Percentiles rank a stretch among this genome's conserved stretches.
Evolutionary conservation across 2,888 invertebrate genomes (phyloP).

Genomic region (Branchipolynoe longqiensis): DNA sequence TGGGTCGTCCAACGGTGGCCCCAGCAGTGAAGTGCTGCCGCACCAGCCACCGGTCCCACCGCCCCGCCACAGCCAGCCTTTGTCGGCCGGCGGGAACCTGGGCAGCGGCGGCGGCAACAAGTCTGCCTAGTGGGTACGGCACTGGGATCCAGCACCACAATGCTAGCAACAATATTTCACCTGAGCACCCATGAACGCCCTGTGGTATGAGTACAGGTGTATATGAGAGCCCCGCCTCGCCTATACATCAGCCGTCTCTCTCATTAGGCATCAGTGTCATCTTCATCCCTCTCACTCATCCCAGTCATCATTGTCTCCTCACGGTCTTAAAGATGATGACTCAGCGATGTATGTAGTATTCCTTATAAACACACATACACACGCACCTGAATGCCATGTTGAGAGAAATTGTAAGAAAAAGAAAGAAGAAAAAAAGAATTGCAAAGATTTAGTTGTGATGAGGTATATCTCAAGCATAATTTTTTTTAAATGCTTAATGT

Average conservation of each 20-base stretch:
- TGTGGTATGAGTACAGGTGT: conserved; percentile 98
- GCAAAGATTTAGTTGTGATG: too few species aligned
- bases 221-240: conserved; percentile 83
- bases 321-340: not conserved
- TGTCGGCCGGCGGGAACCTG: not conserved
- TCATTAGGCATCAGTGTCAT: not conserved
- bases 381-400: too few species aligned
- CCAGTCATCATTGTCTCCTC: not conserved
- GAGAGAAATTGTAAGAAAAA: too few species aligned
- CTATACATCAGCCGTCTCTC: not conserved
- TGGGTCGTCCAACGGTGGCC: not conserved
- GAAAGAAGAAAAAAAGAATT: too few species aligned
- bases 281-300: not conserved
- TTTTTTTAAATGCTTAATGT: too few species aligned
- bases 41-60: conserved; percentile 61
- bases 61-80: conserved; percentile 52
- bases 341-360: not conserved
- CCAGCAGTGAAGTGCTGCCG: not conserved
- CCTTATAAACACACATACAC: too few species aligned
- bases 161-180: conserved; percentile 21
- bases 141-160: not conserved
- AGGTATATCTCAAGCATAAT: too few species aligned
- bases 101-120: conserved; percentile 5
- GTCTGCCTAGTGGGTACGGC: conserved; percentile 28
- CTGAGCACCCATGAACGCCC: conserved; percentile 72